phyloP scores from a whole-genome alignment of 2,797 vertebrate species.

The Halcyon leucocephala region DNA sequence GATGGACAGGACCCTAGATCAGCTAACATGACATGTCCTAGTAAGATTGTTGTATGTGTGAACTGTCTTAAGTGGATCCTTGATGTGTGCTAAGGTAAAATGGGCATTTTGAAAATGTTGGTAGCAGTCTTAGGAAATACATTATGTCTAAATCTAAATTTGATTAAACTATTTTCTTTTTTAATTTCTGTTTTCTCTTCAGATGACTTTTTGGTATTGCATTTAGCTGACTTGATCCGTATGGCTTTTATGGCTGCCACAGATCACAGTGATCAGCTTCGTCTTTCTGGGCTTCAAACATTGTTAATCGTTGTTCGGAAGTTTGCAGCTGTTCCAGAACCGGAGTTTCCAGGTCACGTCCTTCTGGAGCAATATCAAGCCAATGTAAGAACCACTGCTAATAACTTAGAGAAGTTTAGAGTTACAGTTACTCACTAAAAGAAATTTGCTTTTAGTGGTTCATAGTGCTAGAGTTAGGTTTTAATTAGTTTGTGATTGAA shows the following conservation, averaged over 20 bases:
- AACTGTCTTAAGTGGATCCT: neutral
- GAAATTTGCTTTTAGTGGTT: neutral
- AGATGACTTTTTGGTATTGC: slow-evolving; percentile 92
- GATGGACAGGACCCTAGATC: neutral
- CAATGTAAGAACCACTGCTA: slow-evolving; percentile 82
- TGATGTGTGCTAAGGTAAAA: neutral
- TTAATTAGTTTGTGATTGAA: neutral
- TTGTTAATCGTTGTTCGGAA: slow-evolving; percentile 87
- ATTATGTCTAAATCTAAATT: neutral
- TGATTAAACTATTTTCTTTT: neutral
- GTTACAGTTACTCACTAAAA: neutral
- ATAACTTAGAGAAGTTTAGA: neutral
- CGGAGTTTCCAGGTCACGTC: slow-evolving; percentile 93
- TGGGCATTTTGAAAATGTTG: neutral
- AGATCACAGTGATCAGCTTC: slow-evolving; percentile 90
- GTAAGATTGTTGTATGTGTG: neutral
- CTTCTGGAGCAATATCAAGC: slow-evolving; percentile 97
- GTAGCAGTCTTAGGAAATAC: neutral
- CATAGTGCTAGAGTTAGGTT: neutral
- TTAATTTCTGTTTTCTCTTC: slow-evolving; percentile 3
- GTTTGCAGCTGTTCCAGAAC: slow-evolving; percentile 88
- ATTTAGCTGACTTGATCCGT: slow-evolving; percentile 91
- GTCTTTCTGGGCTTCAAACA: slow-evolving; percentile 89
- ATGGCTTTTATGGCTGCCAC: slow-evolving; percentile 98
- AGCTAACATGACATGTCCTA: neutral